These are phyloP conservation scores for Ceuthmochares aereus DNA, from an alignment of 2,113 vertebrate genomes.

Conservation along the genomic window DNA sequence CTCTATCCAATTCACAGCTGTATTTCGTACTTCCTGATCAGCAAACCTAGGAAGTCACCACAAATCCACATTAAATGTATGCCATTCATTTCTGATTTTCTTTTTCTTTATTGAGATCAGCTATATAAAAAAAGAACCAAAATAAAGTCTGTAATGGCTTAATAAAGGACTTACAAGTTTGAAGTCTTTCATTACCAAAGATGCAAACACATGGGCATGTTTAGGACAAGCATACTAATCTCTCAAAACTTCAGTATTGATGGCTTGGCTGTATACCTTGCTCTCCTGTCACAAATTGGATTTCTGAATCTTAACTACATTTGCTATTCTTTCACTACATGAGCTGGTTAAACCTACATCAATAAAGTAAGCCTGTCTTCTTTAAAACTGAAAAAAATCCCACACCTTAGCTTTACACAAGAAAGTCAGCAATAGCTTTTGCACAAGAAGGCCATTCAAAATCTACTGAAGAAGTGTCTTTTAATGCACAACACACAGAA, in stretches of 20 bases:
- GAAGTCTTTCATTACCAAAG: not conserved
- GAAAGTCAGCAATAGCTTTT: not conserved
- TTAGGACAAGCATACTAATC: not conserved
- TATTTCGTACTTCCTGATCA: conserved; percentile 89
- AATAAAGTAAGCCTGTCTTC: fast-evolving
- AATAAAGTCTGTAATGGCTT: not conserved
- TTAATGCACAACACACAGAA: not conserved
- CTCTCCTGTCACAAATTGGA: not conserved
- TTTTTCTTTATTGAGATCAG: not conserved
- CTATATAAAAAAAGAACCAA: not conserved
- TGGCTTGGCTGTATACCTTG: not conserved
- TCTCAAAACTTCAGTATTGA: not conserved
- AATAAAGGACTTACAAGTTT: not conserved
- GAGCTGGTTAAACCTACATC: not conserved
- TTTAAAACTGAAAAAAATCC: no score
- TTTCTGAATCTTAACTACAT: not conserved
- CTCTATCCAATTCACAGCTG: conserved; percentile 92
- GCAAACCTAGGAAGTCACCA: conserved; percentile 84
- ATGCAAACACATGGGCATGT: fast-evolving
- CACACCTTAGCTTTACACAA: no score
- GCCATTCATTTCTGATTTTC: not conserved
- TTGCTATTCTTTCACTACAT: not conserved
- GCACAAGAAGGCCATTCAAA: not conserved
- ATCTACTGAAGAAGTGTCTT: not conserved
- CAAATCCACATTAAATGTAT: not conserved